Evolutionary conservation across 2,888 invertebrate species (phyloP).

Genomic region (Unio delphinus): DNA sequence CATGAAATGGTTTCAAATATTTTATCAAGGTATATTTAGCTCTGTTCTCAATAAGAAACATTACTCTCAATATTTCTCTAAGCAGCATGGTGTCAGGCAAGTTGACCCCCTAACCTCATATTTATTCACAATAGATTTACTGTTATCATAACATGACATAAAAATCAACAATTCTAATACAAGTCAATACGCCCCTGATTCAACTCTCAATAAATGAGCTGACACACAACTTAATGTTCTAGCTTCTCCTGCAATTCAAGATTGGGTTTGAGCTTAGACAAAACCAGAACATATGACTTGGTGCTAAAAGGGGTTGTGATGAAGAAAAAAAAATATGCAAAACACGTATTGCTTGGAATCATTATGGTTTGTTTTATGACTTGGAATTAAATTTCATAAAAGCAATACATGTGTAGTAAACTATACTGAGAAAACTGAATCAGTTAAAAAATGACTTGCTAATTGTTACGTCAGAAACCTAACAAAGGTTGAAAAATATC

Average conservation of each 20-base stretch:
- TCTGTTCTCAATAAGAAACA: conserved; percentile 8
- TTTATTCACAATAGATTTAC: neutral
- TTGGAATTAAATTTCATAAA: too few species aligned
- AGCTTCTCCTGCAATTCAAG: neutral
- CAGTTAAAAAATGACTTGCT: too few species aligned
- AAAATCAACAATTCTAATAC: too few species aligned
- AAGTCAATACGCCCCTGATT: too few species aligned
- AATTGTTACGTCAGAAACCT: too few species aligned
- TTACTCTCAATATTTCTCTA: conserved; percentile 2
- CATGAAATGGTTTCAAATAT: neutral
- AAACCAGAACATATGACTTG: neutral
- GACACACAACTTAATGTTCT: neutral
- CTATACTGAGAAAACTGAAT: too few species aligned
- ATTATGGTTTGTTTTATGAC: too few species aligned
- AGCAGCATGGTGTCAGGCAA: conserved; percentile 5
- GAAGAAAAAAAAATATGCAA: too few species aligned
- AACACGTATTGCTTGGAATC: too few species aligned
- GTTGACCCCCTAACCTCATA: conserved; percentile 5
- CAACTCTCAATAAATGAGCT: neutral
- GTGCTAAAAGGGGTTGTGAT: too few species aligned
- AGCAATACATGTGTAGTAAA: too few species aligned
- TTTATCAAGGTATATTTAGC: conserved; percentile 1
- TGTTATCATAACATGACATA: neutral
- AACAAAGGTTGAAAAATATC: too few species aligned
- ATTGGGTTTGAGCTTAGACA: neutral